phyloP scores from a whole-genome alignment of 2,888 invertebrate genomes.

The Choreutis nemorana region DNA sequence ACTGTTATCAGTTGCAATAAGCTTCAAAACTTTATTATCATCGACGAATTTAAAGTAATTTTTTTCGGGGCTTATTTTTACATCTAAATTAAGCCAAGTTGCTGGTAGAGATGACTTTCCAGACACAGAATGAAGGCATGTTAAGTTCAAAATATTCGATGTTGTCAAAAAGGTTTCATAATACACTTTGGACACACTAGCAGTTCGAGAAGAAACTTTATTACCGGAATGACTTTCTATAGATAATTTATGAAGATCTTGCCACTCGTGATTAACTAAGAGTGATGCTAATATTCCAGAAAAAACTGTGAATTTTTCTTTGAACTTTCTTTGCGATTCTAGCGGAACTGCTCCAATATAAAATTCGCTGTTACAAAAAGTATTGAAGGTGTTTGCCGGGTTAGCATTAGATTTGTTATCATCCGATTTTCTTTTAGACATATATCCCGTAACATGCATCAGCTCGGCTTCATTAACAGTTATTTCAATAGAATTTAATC shows the following conservation, averaged over 20 bases:
- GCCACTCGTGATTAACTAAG: constrained; percentile 26
- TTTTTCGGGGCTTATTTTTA: constrained; percentile 19
- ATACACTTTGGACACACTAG: constrained; percentile 49
- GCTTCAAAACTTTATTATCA: constrained; percentile 37
- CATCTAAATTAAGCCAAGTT: constrained; percentile 43
- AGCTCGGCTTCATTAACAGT: constrained; percentile 40
- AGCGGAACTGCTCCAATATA: constrained; percentile 39
- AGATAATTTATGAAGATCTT: constrained; percentile 33
- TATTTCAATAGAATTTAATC: constrained; percentile 40
- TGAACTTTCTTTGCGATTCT: constrained; percentile 17
- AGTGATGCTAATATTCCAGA: constrained; percentile 36
- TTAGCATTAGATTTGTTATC: background rate
- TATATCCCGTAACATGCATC: constrained; percentile 29
- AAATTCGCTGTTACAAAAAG: constrained; percentile 38
- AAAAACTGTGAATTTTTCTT: constrained; percentile 29
- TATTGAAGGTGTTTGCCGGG: constrained; percentile 12
- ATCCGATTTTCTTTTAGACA: constrained; percentile 10
- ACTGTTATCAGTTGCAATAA: constrained; percentile 32
- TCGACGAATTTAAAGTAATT: constrained; percentile 30
- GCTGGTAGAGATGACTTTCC: constrained; percentile 25
- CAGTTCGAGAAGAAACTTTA: constrained; percentile 37
- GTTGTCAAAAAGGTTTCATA: constrained; percentile 46
- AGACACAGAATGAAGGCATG: constrained; percentile 40
- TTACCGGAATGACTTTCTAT: constrained; percentile 33
- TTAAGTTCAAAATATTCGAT: constrained; percentile 41